A percentile compares a stretch with the other conserved stretches of the same genome.
Evolutionary conservation across 2,888 invertebrate genomes (phyloP).

Genomic region (Papilio gigon): DNA sequence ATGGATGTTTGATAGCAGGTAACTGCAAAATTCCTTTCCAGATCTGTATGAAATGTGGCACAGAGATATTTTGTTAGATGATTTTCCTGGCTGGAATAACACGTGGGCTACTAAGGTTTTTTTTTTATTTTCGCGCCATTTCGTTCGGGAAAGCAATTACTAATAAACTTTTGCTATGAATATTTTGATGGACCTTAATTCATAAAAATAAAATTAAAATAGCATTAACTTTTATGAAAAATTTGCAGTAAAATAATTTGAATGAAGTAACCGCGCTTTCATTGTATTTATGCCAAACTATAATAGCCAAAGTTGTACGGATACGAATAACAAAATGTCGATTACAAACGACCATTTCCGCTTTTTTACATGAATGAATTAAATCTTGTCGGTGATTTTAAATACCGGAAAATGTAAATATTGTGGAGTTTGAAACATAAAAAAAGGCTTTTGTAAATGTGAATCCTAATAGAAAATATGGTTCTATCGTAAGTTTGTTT

Average conservation of each 20-base stretch:
- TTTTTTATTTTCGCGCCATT: too few relatives aligned
- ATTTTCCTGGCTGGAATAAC: too few relatives aligned
- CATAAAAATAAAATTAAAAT: too few relatives aligned
- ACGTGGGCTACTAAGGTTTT: too few relatives aligned
- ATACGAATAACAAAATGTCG: conserved; percentile 16
- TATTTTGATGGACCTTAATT: too few relatives aligned
- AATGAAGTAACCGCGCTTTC: not conserved
- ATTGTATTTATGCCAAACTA: not conserved
- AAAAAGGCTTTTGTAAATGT: not conserved
- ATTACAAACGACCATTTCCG: conserved; percentile 16
- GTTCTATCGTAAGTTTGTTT: conserved; percentile 34
- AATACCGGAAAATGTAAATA: not conserved
- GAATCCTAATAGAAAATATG: conserved; percentile 11
- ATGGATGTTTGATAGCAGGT: too few relatives aligned
- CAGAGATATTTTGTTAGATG: too few relatives aligned
- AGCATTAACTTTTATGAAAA: not conserved
- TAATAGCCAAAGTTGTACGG: conserved; percentile 1
- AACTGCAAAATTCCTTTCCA: too few relatives aligned
- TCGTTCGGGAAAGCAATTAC: too few relatives aligned
- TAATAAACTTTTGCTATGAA: too few relatives aligned
- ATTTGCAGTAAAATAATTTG: not conserved
- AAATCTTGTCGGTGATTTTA: conserved; percentile 1
- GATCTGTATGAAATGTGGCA: too few relatives aligned
- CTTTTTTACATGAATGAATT: conserved; percentile 7
- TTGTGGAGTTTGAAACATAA: not conserved